Conservation (phyloP, 1,140 invertebrate genomes). For the Coptotermes formosanus region DNA sequence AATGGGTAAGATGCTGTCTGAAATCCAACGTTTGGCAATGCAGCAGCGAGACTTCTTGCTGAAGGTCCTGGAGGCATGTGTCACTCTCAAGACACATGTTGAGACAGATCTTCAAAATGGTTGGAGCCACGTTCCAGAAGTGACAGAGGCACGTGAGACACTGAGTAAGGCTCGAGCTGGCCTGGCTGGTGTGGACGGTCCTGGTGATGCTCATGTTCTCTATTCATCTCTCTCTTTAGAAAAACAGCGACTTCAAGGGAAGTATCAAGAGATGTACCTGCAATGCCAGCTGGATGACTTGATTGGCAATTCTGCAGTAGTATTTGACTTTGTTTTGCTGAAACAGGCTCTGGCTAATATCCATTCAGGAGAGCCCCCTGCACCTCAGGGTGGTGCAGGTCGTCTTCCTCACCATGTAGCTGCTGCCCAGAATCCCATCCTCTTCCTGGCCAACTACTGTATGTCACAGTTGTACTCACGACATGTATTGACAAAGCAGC, state of each 20-base stretch:
- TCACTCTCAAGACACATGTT: slow-evolving; percentile 68
- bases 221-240: slow-evolving; percentile 58
- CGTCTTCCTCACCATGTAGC: slow-evolving; percentile 27
- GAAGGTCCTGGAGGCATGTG: slow-evolving; percentile 70
- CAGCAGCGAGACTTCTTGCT: slow-evolving; percentile 68
- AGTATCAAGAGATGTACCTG: slow-evolving; percentile 69
- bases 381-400: slow-evolving; percentile 35
- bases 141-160: slow-evolving; percentile 62
- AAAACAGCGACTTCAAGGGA: slow-evolving; percentile 62
- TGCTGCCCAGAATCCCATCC: slow-evolving; percentile 57
- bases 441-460: slow-evolving; percentile 72
- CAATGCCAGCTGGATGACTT: slow-evolving; percentile 70
- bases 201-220: slow-evolving; percentile 56
- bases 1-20: slow-evolving; percentile 55
- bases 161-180: slow-evolving; percentile 60
- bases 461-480: slow-evolving; percentile 70
- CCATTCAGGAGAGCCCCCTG: slow-evolving; percentile 54
- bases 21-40: slow-evolving; percentile 62
- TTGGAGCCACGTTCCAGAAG: slow-evolving; percentile 60
- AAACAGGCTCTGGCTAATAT: slow-evolving; percentile 63
- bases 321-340: slow-evolving; percentile 63
- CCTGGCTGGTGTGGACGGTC: slow-evolving; percentile 55
- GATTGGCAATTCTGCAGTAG: slow-evolving; percentile 61
- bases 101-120: slow-evolving; percentile 69
- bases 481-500: slow-evolving; percentile 60